Evolutionary conservation across 2,888 invertebrate species (phyloP), one percentile per base, ranked within the genome.

Genomic region (Euclidia mi): DNA sequence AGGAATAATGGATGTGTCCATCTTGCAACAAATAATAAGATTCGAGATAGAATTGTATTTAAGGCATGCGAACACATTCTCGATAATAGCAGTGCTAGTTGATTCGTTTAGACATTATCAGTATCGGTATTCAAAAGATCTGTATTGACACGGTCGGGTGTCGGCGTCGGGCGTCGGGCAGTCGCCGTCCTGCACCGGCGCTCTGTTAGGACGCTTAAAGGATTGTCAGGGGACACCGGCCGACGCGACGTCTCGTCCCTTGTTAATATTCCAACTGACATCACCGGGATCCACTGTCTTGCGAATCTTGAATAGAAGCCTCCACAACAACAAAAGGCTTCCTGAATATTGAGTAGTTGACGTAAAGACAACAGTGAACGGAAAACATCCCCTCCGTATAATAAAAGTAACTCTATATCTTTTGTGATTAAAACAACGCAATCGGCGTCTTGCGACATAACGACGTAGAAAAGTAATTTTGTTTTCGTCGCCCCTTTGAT

Each of bases 181-280:
- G 66, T 46, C 11, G 18, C 37, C 40, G 46, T 45, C 44, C 42
- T 52, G 31, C 46, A 20, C 53, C 40, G 55, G 61, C 51, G 48
- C 41, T 55, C 55, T 62, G 70, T 76, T 64, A 53, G 67, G 62
- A 71, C 77, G 82, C 83, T 82, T 84, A 85, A 82, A 82, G 85
- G 87, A 87, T 88, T 83, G 87, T 80, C 81, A 76, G 58, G 65
- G 74, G 76, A 72, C 73, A 65, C 62, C 71, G 78, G 75, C 73
- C 79, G 76, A 74, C n/a, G n/a, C n/a, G n/a, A n/a, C 80, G 80
- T 71, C 77, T 78, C 78, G 85, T 79, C 87, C 87, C 90, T 90
- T 85, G 89, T 90, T 90, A 88, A 88, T 90, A 90, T 89, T 90
- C 89, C 78, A 79, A 81, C 81, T 88, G 89, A 85, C 87, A 82